Evolutionary conservation across 2,888 invertebrate species (phyloP).

Genomic region (Ctena decussata): DNA sequence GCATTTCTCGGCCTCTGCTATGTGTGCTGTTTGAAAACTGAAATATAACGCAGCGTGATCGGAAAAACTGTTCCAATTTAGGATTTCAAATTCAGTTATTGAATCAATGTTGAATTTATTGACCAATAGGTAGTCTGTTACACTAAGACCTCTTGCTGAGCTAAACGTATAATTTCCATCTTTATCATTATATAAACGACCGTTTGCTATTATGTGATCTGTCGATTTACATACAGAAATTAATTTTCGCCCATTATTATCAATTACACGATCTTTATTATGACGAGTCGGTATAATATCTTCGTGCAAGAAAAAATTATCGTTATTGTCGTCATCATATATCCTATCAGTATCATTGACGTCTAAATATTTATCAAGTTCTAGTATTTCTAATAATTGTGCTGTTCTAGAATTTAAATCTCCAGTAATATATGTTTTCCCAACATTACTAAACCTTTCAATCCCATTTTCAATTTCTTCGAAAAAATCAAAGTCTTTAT

Average conservation of each 20-base stretch:
- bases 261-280: background rate
- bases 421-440: constrained; percentile 4
- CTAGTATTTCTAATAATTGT: background rate
- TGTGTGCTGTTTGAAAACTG: background rate
- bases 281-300: background rate
- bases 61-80: background rate
- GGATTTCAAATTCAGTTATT: background rate
- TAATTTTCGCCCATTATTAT: background rate
- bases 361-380: constrained; percentile 1
- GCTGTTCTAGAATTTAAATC: constrained; percentile 16
- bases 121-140: background rate
- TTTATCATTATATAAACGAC: background rate
- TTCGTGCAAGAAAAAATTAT: background rate
- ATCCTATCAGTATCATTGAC: background rate
- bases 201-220: background rate
- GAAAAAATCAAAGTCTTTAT: constrained; percentile 21
- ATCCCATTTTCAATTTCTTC: constrained; percentile 11
- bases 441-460: background rate
- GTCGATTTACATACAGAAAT: background rate
- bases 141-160: background rate
- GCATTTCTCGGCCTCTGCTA: background rate
- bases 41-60: background rate
- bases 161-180: background rate
- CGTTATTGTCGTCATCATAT: background rate
- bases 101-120: background rate